A percentile compares a stretch with the other conserved stretches of the same genome.
Evolutionary conservation across 2,113 vertebrate genomes (phyloP).

Genomic region (Xyrauchen texanus): DNA sequence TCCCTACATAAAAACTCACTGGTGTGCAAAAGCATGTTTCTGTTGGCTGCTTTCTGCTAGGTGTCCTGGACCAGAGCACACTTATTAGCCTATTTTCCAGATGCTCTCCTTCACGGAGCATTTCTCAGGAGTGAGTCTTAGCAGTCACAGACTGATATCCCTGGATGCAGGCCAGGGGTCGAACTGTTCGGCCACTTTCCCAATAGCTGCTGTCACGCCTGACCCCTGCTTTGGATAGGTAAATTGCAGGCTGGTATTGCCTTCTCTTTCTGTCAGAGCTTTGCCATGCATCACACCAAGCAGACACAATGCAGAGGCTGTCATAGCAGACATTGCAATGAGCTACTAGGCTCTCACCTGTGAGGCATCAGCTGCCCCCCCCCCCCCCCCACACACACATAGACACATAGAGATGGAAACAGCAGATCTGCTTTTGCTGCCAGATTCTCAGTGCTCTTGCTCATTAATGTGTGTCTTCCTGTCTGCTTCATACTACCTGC

Average conservation of each 20-base stretch:
- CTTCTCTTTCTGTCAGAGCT: slow-evolving; percentile 40
- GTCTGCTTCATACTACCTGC: neutral
- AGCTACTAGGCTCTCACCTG: neutral
- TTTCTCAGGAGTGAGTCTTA: too few species aligned
- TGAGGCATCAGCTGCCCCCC: neutral
- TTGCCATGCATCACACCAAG: slow-evolving; percentile 51
- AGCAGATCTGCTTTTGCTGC: too few species aligned
- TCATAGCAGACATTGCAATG: slow-evolving; percentile 32
- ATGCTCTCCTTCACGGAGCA: too few species aligned
- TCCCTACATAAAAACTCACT: neutral
- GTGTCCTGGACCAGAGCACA: too few species aligned
- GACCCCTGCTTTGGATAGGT: slow-evolving; percentile 23
- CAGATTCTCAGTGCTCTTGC: neutral
- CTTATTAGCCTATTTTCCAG: too few species aligned
- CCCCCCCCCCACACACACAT: neutral
- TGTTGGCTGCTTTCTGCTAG: too few species aligned
- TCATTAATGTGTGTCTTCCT: slow-evolving; percentile 31
- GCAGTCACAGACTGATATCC: too few species aligned
- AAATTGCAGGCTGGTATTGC: slow-evolving; percentile 25
- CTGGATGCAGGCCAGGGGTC: neutral
- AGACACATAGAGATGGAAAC: too few species aligned
- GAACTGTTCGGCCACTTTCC: slow-evolving; percentile 27
- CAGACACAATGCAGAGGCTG: slow-evolving; percentile 53
- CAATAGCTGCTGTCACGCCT: slow-evolving; percentile 35
- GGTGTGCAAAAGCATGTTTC: too few species aligned